A percentile compares a stretch with the other conserved stretches of the same genome.
phyloP scores from a whole-genome alignment of 2,888 invertebrate genomes.

The Synergus japonicus region DNA sequence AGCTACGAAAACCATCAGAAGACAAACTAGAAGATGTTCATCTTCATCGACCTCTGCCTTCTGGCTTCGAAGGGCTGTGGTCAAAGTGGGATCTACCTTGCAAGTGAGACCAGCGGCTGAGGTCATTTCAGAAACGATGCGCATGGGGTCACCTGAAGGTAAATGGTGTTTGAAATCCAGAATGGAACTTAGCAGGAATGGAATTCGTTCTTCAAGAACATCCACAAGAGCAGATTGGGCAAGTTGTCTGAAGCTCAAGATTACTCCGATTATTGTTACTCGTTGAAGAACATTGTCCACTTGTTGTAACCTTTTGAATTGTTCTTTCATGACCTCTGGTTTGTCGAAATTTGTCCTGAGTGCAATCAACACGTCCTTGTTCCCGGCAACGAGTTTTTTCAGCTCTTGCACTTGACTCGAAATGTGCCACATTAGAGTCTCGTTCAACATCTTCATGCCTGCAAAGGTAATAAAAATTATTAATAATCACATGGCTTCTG shows the following conservation, averaged over 20 bases:
- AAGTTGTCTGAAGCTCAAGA: slow-evolving; percentile 95
- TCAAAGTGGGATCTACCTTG: slow-evolving; percentile 96
- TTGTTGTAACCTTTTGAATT: slow-evolving; percentile 92
- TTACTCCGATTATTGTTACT: slow-evolving; percentile 98
- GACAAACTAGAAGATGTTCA: slow-evolving; percentile 94
- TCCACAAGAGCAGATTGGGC: slow-evolving; percentile 96
- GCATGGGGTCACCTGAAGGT: slow-evolving; percentile 92
- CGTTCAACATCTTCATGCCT: slow-evolving; percentile 95
- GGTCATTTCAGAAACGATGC: slow-evolving; percentile 98
- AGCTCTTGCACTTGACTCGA: slow-evolving; percentile 98
- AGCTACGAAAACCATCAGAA: slow-evolving; percentile 99
- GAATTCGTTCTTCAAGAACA: slow-evolving; percentile 95
- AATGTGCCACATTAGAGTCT: slow-evolving; percentile 99
- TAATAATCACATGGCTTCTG: background rate
- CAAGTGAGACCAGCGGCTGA: slow-evolving; percentile 96
- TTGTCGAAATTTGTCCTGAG: slow-evolving; percentile 98
- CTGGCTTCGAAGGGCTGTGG: slow-evolving; percentile 92
- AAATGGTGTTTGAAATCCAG: slow-evolving; percentile 95
- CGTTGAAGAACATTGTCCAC: slow-evolving; percentile 97
- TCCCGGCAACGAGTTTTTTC: slow-evolving; percentile 92
- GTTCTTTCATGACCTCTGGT: slow-evolving; percentile 98
- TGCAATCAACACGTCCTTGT: slow-evolving; percentile 94
- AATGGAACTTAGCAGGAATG: slow-evolving; percentile 96
- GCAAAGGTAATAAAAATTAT: background rate
- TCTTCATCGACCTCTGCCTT: slow-evolving; percentile 93